A percentile compares a stretch with the other conserved stretches of the same genome.
Conservation (phyloP, 2,113 vertebrate genomes). For the Ptilonorhynchus violaceus region DNA sequence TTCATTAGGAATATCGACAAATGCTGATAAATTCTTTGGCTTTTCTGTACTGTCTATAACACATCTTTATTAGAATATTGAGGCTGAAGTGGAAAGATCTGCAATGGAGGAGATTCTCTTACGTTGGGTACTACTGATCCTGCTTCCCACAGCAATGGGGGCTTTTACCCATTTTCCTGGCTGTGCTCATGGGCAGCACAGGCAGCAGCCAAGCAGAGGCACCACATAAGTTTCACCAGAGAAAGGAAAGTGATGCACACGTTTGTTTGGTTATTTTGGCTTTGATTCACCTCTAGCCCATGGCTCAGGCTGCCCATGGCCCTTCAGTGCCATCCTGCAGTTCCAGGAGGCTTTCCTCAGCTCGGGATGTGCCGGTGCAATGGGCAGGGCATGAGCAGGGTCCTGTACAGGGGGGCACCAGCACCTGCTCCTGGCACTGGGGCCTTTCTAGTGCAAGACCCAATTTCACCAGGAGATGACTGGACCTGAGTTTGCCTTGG, state of each 20-base stretch:
- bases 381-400: background rate
- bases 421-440: background rate
- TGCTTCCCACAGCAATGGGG: background rate
- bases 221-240: fast-evolving
- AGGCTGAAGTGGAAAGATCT: background rate
- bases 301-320: fast-evolving
- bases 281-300: background rate
- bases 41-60: constrained; percentile 5
- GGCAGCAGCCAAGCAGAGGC: background rate
- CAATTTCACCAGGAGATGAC: background rate
- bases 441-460: background rate
- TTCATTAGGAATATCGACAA: constrained; percentile 76
- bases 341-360: fast-evolving
- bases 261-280: background rate
- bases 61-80: background rate
- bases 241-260: fast-evolving
- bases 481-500: background rate
- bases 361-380: fast-evolving
- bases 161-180: background rate
- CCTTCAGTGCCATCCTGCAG: background rate
- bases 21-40: constrained; percentile 72
- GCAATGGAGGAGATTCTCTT: background rate
- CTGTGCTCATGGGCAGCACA: fast-evolving
- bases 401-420: background rate
- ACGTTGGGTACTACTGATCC: fast-evolving